A percentile compares a stretch with the other conserved stretches of the same genome.
Conservation (phyloP, 2,113 vertebrate genomes). For the Oxygymnocypris stewartii region DNA sequence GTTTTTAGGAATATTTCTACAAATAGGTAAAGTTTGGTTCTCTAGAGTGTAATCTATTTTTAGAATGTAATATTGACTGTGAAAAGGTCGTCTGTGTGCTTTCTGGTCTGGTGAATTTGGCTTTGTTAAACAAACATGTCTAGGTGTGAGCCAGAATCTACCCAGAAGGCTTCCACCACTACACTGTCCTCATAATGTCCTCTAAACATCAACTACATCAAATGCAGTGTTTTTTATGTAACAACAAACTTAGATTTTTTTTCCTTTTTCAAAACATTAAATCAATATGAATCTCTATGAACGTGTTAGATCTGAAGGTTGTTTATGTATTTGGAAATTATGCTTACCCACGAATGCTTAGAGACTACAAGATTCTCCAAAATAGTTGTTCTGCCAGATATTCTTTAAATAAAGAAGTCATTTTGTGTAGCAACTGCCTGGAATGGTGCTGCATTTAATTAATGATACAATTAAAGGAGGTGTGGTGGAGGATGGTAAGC, state of each 20-base stretch:
- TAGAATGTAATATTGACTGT: slow-evolving; percentile 27
- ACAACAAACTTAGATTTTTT: not conserved
- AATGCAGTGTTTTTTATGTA: not conserved
- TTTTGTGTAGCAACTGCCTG: not conserved
- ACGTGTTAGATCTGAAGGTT: not conserved
- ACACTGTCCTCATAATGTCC: not conserved
- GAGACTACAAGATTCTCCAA: not conserved
- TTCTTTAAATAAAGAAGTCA: not conserved
- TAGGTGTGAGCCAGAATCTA: slow-evolving; percentile 39
- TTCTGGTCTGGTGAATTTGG: slow-evolving; percentile 37
- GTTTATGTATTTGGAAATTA: not conserved
- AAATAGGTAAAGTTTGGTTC: not conserved
- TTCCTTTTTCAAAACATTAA: not conserved
- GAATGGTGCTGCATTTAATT: not conserved
- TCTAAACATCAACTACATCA: slow-evolving; percentile 2
- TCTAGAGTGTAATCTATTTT: slow-evolving; percentile 38
- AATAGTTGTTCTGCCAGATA: not conserved
- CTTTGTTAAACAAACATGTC: not conserved
- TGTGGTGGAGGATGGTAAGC: not conserved
- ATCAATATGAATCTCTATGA: not conserved
- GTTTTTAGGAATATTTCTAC: not conserved
- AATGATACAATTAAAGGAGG: not conserved
- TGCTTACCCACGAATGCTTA: not conserved
- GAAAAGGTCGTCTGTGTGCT: slow-evolving; percentile 48
- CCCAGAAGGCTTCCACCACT: slow-evolving; percentile 6